Base-by-base conservation (phyloP, 2,113 vertebrate species). In the Climacteris rufus region DNA sequence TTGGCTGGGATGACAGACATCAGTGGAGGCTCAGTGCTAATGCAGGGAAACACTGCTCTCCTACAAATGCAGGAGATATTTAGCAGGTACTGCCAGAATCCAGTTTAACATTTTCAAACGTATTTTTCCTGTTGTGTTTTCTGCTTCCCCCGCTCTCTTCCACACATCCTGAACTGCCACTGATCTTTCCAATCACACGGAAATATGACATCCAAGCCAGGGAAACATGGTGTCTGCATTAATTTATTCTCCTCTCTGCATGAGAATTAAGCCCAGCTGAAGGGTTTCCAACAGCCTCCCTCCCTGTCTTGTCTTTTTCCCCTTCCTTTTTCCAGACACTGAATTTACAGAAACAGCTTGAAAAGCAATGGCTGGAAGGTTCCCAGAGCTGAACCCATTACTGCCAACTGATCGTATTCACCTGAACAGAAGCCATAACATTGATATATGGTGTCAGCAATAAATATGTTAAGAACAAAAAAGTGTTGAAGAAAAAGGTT, bases 381-480 rank as follows among this genome's bases (percentile, higher is more conserved):
- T 90, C 53, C 63, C 17, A 40, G 85, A 56, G 7, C 57, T 89
- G 81, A 93, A 92, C 60, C 47, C 79, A 45, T 92, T 89, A 81
- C 76, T 87, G 74, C 64, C 82, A 86, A 87, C 50, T 76, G 79
- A 78, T 64, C 1, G 0, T 65, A 78, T 94, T 89, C 92, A 96
- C 87, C 89, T 97, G 91, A 93, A 91, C 74, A 87, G 81, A 66
- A 89, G 33, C 82, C 84, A 42, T 88, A 96, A 93, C 72, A 39
- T 14, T 95, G 87, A 96, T 96, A 93, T 97, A 94, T 44, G 57
- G 61, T 91, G 89, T 95, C 87, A 94, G 91, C 83, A 76, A 86
- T 94, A 97, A 96, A 96, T 93, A 95, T 68, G 69, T 90, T 95
- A 95, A 93, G 94, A 93, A 94, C 71, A 93, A 95, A 96, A 94